Conservation (phyloP, 2,113 vertebrate species). For the Desmodus rotundus region DNA sequence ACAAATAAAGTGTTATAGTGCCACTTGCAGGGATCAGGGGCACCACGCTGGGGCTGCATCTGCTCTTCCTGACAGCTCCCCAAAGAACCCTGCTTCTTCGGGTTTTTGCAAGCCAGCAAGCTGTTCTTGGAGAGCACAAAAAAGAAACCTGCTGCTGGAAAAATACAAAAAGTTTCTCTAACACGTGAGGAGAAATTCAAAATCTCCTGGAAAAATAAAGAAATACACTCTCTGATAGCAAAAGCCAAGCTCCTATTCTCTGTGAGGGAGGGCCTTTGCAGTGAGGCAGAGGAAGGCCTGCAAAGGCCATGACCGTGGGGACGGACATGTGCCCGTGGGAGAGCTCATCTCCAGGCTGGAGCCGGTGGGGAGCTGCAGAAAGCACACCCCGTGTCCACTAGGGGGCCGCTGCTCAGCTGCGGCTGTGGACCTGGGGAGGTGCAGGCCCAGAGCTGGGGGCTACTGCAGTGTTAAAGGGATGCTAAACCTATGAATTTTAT, state of each 20-base stretch:
- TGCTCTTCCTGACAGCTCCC: conserved; percentile 72
- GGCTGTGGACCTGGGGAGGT: not conserved
- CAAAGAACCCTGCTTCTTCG: conserved; percentile 48
- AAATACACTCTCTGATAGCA: not conserved
- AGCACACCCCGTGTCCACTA: not conserved
- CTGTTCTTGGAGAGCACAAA: conserved; percentile 67
- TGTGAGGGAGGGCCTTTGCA: not conserved
- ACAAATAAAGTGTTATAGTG: conserved; percentile 54
- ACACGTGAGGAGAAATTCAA: conserved; percentile 53
- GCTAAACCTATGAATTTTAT: not conserved
- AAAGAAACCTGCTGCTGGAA: conserved; percentile 52
- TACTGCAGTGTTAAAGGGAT: not conserved
- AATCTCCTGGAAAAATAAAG: conserved; percentile 3
- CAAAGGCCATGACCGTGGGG: fast-evolving
- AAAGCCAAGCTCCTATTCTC: not conserved
- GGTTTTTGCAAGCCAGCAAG: conserved; percentile 67
- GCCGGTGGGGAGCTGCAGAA: not conserved
- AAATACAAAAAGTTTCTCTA: conserved; percentile 28
- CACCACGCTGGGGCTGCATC: conserved; percentile 69
- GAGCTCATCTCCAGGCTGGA: not conserved
- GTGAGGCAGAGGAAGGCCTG: not conserved
- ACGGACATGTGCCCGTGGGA: fast-evolving
- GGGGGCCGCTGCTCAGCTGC: not conserved
- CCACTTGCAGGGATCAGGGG: conserved; percentile 53
- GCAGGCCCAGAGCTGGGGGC: not conserved